These are phyloP conservation scores for Rousettus leschenaultii DNA, from an alignment of 2,113 vertebrate species.

Conservation along the genomic window DNA sequence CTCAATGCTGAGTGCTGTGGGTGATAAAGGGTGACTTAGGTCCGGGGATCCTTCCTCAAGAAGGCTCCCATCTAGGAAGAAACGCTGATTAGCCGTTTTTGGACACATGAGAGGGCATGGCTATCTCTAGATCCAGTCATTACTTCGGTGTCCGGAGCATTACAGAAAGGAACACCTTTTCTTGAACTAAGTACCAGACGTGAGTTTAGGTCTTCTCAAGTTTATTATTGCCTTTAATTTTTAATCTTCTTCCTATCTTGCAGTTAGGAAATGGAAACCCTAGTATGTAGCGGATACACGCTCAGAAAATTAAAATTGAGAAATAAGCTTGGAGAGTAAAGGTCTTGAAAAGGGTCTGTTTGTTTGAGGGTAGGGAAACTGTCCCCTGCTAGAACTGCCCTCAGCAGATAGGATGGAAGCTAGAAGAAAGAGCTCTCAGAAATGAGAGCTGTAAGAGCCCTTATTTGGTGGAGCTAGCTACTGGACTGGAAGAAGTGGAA, in stretches of 20 bases:
- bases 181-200: neutral
- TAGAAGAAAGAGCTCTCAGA: neutral
- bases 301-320: neutral
- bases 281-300: neutral
- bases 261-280: slow-evolving; percentile 9
- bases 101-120: neutral
- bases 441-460: neutral
- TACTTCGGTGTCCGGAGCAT: neutral
- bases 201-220: neutral
- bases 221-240: neutral
- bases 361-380: neutral
- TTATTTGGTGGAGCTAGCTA: neutral
- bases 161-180: neutral
- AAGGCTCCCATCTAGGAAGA: slow-evolving; percentile 50
- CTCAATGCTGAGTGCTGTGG: neutral
- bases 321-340: neutral
- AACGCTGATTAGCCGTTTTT: neutral
- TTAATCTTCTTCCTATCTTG: neutral
- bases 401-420: neutral
- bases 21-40: neutral
- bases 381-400: neutral
- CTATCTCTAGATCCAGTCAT: neutral
- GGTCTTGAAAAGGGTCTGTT: neutral
- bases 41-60: slow-evolving; percentile 57
- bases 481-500: neutral